These are phyloP conservation scores for Dasyurus viverrinus DNA, from an alignment of 2,113 vertebrate genomes.

Conservation along the genomic window DNA sequence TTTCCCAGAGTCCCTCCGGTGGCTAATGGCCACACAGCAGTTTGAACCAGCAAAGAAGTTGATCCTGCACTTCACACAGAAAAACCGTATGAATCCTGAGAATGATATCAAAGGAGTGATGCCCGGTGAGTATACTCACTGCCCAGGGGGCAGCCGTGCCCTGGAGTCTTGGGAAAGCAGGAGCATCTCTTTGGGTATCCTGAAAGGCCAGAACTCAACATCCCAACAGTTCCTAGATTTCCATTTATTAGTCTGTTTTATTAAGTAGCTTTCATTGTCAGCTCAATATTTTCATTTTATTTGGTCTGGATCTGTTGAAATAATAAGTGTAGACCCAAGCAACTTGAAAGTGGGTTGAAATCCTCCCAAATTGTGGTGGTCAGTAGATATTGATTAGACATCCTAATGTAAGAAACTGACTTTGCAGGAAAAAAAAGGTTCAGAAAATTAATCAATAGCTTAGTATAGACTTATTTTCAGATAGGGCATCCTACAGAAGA, in stretches of 20 bases:
- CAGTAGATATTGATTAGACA: not conserved
- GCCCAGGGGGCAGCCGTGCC: not conserved
- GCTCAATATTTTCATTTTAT: not conserved
- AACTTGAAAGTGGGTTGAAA: not conserved
- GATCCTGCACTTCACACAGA: slow-evolving; percentile 91
- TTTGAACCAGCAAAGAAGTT: slow-evolving; percentile 92
- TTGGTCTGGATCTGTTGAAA: not conserved
- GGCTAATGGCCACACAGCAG: slow-evolving; percentile 97
- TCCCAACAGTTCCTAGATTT: not conserved
- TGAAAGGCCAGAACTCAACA: not conserved
- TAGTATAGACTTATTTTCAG: not conserved
- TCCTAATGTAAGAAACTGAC: not conserved
- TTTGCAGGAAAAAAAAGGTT: not conserved
- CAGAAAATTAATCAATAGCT: not conserved
- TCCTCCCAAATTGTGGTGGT: not conserved
- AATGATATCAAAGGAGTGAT: slow-evolving; percentile 91
- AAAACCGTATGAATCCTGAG: slow-evolving; percentile 89
- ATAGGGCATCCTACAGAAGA: not conserved
- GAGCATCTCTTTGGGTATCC: not conserved
- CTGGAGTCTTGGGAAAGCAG: not conserved
- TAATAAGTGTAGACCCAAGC: accelerated
- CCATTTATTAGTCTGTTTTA: not conserved
- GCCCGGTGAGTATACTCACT: slow-evolving; percentile 84
- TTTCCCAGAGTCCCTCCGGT: slow-evolving; percentile 97
- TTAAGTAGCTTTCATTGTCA: not conserved